phyloP scores from a whole-genome alignment of 2,888 invertebrate genomes.

The Acleris sparsana region DNA sequence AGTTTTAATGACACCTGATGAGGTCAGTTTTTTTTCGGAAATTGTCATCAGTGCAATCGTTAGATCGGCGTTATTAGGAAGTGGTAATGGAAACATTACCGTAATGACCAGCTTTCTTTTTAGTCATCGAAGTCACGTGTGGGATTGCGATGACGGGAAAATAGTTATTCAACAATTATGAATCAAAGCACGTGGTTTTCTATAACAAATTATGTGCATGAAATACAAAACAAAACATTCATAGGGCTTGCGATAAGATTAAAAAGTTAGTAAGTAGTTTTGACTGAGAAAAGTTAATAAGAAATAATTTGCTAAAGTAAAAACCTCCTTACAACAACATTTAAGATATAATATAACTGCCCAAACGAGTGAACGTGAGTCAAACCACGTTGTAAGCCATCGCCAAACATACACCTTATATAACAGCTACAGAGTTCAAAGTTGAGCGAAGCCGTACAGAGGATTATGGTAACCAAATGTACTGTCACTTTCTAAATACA shows the following conservation, averaged over 20 bases:
- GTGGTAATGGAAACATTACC: slow-evolving; percentile 12
- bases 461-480: slow-evolving; percentile 35
- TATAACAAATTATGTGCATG: slow-evolving; percentile 47
- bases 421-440: slow-evolving; percentile 1
- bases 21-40: slow-evolving; percentile 34
- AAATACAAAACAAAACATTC: slow-evolving; percentile 18
- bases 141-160: slow-evolving; percentile 21
- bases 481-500: slow-evolving; percentile 37
- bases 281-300: neutral
- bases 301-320: too few species aligned
- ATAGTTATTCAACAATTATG: slow-evolving; percentile 35
- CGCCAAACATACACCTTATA: slow-evolving; percentile 11
- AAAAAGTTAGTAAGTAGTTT: neutral
- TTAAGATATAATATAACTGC: slow-evolving; percentile 1
- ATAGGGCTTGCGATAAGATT: neutral
- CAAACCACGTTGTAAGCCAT: slow-evolving; percentile 5
- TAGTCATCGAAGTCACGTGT: slow-evolving; percentile 34
- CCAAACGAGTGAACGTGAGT: slow-evolving; percentile 28
- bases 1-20: slow-evolving; percentile 20
- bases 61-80: slow-evolving; percentile 30
- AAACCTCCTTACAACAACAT: too few species aligned
- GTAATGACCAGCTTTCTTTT: slow-evolving; percentile 36
- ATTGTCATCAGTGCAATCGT: slow-evolving; percentile 35
- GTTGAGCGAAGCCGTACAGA: slow-evolving; percentile 8
- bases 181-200: slow-evolving; percentile 46